Base-by-base conservation (phyloP, 2,888 invertebrate species). In the Cartodere bifasciata region DNA sequence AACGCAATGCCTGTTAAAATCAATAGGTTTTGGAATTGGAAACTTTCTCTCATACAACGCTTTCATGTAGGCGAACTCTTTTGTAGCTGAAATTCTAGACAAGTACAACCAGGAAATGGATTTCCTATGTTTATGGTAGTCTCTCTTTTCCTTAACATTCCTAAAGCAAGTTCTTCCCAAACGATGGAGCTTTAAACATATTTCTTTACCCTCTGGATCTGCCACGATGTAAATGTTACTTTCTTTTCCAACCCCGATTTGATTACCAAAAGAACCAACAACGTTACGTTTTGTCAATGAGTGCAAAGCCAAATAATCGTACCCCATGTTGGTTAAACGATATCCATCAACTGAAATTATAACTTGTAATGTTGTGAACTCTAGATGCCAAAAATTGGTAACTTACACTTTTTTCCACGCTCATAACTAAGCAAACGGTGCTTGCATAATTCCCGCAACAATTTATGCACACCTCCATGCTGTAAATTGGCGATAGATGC, bases 191-290 rank as follows among this genome's bases (percentile, higher is more conserved):
- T 98, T 98, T 32, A 98, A 67, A 49, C 92, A 94, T 15, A 88
- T 61, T 15, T 84, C 75, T 36, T 76, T 72, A 1, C 74, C 77
- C 24, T 86, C 80, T 40, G 78, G 74, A 63, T 88, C 75, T 2
- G 75, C 81, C 1, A 90, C 91, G 23, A 83, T 75, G 52, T 91
- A 97, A 42, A 97, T 87, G 53, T 95, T 94, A 1, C 97, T 97
- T 58, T 98, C 98, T 58, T 98, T 98, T 23, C 98, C 98, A 17
- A 95, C 87, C 20, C 98, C 98, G 47, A 99, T 97, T 65, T 98
- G 95, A 58, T 91, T 95, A 9, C 98, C 98, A 55, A 98, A 90
- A 2, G 85, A 86, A 21, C 72, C 63, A 11, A 94, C 70, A 2
- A 81, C 71, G 36, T 79, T 76, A 16, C 86, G 72, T 34, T 82